Conservation (phyloP, 2,888 invertebrate genomes). For the Urechis unicinctus region DNA sequence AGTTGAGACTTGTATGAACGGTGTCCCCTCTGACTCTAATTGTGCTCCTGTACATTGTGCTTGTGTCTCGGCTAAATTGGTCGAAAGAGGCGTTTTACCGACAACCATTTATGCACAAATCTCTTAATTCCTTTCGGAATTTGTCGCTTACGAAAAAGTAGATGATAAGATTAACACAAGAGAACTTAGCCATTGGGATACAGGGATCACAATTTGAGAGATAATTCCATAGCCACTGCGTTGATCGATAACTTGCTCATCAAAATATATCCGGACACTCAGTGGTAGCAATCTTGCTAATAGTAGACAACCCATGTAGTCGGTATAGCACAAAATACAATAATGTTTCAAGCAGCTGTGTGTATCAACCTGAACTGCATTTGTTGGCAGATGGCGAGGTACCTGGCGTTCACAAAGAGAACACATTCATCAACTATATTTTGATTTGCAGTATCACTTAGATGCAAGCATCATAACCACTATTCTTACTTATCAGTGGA, state of each 20-base stretch:
- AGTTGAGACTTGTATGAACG: not conserved
- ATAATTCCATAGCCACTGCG: slow-evolving; percentile 14
- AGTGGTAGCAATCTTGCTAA: slow-evolving; percentile 59
- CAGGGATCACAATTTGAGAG: slow-evolving; percentile 62
- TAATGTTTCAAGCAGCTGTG: slow-evolving; percentile 77
- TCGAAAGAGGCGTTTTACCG: not conserved
- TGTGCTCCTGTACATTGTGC: slow-evolving; percentile 2
- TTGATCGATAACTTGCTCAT: slow-evolving; percentile 48
- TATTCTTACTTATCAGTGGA: no score
- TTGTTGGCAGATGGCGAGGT: slow-evolving; percentile 92
- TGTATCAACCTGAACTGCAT: slow-evolving; percentile 85
- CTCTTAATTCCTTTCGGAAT: slow-evolving; percentile 73
- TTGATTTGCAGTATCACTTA: no score
- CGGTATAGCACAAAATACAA: slow-evolving; percentile 72
- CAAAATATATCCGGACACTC: slow-evolving; percentile 77
- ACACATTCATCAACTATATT: no score
- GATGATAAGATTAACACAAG: slow-evolving; percentile 89
- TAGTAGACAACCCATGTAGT: slow-evolving; percentile 89
- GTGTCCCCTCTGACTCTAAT: not conserved
- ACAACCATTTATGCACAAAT: not conserved
- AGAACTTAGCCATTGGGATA: slow-evolving; percentile 90
- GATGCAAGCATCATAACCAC: no score
- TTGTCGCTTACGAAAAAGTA: slow-evolving; percentile 94
- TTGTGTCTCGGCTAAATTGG: slow-evolving; percentile 1
- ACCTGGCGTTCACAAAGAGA: no score